Evolutionary conservation across 2,888 invertebrate genomes (phyloP), one percentile per base, ranked within the genome.

Genomic region (Axea sp.): DNA sequence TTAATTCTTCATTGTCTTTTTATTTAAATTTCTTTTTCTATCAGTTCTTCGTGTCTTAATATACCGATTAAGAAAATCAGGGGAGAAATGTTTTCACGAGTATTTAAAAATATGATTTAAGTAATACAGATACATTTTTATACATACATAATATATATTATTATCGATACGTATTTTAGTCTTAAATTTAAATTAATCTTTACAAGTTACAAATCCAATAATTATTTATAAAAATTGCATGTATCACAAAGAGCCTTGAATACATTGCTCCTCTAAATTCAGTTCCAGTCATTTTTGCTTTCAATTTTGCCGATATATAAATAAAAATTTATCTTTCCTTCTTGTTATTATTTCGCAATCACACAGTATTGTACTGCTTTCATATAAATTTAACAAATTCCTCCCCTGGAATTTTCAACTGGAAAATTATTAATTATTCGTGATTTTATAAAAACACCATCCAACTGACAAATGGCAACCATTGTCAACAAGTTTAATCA

Each of bases 401-500:
- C 77, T 78, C 79, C 78, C 77, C 78, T 77, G 76, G 73, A 77
- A 64, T 76, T 75, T 76, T 73, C 55, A 51, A 76, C 64, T 69
- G 75, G 76, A 78, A 73, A 76, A 75, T 71, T 76, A 72, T 76
- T 74, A 71, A 65, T 78, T 77, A 76, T 77, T 51, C 12, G 64
- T 74, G 76, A 79, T 78, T 79, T 76, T 78, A 77, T 78, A 78
- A 71, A 82, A 81, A 80, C 79, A 80, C 77, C 77, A 78, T 78
- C 79, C 76, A 78, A 78, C 73, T 78, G 76, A 78, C 76, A 71
- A 77, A 72, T 74, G 71, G 68, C 69, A 72, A 64, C 60, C 78
- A 78, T 77, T 78, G 77, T 80, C 83, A 83, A 84, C 80, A 81
- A 83, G 79, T 82, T 77, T 80, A 80, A 81, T 81, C 80, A 81